Evolutionary conservation across 2,113 vertebrate species (phyloP), one percentile per base, ranked within the genome.

Genomic region (Thunnus thynnus): DNA sequence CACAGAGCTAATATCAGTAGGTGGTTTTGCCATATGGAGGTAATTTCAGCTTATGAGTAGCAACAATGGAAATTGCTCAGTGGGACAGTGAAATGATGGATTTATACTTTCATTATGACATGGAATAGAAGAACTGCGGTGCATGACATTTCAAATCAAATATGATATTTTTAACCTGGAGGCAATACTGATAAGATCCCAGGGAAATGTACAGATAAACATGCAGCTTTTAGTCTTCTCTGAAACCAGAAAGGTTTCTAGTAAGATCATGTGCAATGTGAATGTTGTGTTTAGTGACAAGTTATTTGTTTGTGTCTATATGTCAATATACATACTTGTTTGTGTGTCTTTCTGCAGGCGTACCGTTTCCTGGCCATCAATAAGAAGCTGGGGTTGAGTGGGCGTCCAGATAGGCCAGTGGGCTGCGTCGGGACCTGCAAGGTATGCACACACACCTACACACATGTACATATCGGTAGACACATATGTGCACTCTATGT

Each of bases 381-480:
- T 90, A 96, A 97, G 69, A 99, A 99, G 85, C n/a, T 99, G 85
- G 97, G 97, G 71, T 93, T 99, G 87, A 97, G 95, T 52, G 98
- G 98, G 91, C 97, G 98, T 87, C 98, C 98, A 0, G 97, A 99
- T 13, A 95, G 98, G 66, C 98, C 98, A 3, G 95, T 99, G 78
- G 98, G 98, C 87, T 99, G 98, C 89, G 97, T 99, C 0, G 98
- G 98, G 63, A 98, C 97, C 60, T 99, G 97, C 93, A 99, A 99
- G 97, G 98, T 99, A 65, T 65, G 22, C 48, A 72, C 25, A 44
- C 13, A 25, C 36, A 56, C 55, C 10, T 47, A 71, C 62, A 64
- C 46, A 57, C 6, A 0, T 41, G 12, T 2, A 41, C 27, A 63
- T 55, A 11, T n/a, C 47, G 30, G 22, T 46, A 30, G 57, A 44